A percentile compares a stretch with the other conserved stretches of the same genome.
These are phyloP conservation scores for Eulemur rufifrons DNA, from an alignment of 2,113 vertebrate genomes.

Conservation along the genomic window DNA sequence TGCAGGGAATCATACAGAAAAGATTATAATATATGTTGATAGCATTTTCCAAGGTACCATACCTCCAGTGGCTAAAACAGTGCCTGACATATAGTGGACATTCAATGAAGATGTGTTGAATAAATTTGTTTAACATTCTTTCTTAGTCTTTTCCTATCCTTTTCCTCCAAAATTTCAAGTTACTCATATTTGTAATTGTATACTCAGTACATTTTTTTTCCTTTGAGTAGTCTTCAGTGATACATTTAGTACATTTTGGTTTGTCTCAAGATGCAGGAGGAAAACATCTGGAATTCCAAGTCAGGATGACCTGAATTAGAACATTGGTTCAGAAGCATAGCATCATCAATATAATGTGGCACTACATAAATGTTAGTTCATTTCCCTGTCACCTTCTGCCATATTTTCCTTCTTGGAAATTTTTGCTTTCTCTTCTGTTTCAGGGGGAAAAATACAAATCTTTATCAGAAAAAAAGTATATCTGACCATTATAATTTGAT, in stretches of 20 bases:
- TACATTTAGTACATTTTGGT: neutral
- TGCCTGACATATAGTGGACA: neutral
- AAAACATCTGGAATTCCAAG: neutral
- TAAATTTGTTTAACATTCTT: neutral
- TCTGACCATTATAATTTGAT: neutral
- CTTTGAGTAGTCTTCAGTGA: neutral
- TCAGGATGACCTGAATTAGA: neutral
- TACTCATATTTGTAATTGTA: neutral
- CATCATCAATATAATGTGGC: neutral
- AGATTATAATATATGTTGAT: neutral
- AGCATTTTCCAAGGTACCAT: neutral
- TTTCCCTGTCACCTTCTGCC: neutral
- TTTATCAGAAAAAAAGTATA: neutral
- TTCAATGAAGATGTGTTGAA: neutral
- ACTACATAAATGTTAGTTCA: neutral
- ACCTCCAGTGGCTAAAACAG: neutral
- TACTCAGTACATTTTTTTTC: neutral
- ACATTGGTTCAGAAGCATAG: neutral
- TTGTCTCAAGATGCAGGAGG: neutral
- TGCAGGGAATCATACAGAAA: neutral
- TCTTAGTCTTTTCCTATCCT: neutral
- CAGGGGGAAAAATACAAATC: neutral
- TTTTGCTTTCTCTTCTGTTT: conserved; percentile 13
- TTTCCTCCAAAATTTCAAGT: neutral
- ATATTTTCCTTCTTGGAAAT: neutral